phyloP scores from a whole-genome alignment of 2,888 invertebrate species.

The Tetrapedia diversipes region DNA sequence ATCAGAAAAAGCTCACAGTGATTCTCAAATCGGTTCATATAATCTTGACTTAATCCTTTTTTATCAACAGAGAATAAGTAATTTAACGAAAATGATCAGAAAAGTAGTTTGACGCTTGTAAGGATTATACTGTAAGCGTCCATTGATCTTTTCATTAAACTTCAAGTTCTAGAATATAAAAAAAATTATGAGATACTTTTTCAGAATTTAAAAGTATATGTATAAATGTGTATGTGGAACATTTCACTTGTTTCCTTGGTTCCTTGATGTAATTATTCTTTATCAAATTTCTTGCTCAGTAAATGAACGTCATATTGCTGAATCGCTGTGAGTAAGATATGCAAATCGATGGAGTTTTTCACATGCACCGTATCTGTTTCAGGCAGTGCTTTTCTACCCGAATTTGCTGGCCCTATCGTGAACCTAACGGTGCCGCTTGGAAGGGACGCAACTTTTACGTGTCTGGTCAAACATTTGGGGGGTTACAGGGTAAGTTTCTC shows the following conservation, averaged over 20 bases:
- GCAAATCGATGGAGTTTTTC: conserved; percentile 56
- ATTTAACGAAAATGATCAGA: too few relatives aligned
- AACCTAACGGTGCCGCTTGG: conserved; percentile 94
- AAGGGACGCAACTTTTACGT: conserved; percentile 93
- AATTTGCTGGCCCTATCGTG: conserved; percentile 91
- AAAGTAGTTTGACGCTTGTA: too few relatives aligned
- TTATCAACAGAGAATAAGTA: too few relatives aligned
- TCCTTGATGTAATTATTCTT: background rate
- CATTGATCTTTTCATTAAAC: too few relatives aligned
- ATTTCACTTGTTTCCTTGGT: conserved; percentile 4
- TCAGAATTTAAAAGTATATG: too few relatives aligned
- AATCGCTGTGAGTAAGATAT: conserved; percentile 44
- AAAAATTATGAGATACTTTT: too few relatives aligned
- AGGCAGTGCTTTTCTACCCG: conserved; percentile 92
- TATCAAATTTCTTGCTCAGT: background rate
- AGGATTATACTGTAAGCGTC: too few relatives aligned
- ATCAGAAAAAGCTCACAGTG: background rate
- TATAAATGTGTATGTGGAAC: too few relatives aligned
- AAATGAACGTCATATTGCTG: conserved; percentile 31
- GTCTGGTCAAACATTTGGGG: conserved; percentile 93
- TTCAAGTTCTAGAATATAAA: too few relatives aligned
- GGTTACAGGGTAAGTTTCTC: conserved; percentile 91
- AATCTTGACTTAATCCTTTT: too few relatives aligned
- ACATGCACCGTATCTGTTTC: conserved; percentile 77
- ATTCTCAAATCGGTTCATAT: too few relatives aligned